Evolutionary conservation across 2,113 vertebrate species (phyloP), one percentile per base, ranked within the genome.

Genomic region (Glaucomys volans): DNA sequence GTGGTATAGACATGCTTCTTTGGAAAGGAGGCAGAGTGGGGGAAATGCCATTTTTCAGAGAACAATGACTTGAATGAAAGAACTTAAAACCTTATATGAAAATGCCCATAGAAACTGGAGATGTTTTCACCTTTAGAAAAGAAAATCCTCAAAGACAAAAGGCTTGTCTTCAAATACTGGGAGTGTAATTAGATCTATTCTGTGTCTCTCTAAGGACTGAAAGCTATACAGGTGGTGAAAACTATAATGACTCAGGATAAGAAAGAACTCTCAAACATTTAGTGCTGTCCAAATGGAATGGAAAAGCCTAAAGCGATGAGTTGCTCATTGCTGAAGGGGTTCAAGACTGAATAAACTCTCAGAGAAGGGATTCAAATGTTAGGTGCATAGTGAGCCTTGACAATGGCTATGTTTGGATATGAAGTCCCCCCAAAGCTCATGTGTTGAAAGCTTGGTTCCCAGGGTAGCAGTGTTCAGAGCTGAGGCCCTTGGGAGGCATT

Each of bases 131-230:
- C 57, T 80, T 95, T 95, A 95, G 93, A 87, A 95, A 97, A 96
- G 83, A 92, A 97, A 90, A 67, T 90, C 83, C 83, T 89, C 85
- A 83, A 95, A 96, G 95, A 97, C 96, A 97, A 95, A 96, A 95
- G 95, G 44, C 35, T 93, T 72, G 82, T 97, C 96, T 95, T 93
- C 75, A 88, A 95, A 95, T 79, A 92, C 57, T 30, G 30, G 14
- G 66, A 93, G 66, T 44, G 64, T 90, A 94, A 97, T 97, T 97
- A 96, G 87, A 96, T 83, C 93, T 84, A 69, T 97, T 75, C 86
- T 84, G 10, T 69, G 32, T 89, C 64, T 93, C 91, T 92, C 95
- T 17, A 66, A 94, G 87, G 90, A 90, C 95, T 94, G 52, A 52
- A 91, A 95, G 83, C 59, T 84, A 74, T 47, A 93, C 71, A 93